Percentiles rank a stretch among this genome's conserved stretches.
These are phyloP conservation scores for Boleophthalmus pectinirostris DNA, from an alignment of 2,113 vertebrate species.

Conservation along the genomic window DNA sequence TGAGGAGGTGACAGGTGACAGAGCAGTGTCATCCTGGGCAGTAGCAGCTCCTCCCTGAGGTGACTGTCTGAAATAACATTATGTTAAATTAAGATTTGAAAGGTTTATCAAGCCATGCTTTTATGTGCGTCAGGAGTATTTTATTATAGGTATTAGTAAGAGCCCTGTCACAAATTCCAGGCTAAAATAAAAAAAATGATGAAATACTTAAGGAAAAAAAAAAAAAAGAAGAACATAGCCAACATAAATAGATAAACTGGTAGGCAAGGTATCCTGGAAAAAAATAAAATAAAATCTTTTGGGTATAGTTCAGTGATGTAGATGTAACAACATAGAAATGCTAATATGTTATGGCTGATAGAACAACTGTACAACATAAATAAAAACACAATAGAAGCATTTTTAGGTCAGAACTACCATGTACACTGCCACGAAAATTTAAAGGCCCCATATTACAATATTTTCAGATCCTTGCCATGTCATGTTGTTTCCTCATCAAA, in stretches of 20 bases:
- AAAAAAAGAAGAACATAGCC: too few species aligned
- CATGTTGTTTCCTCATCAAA: too few species aligned
- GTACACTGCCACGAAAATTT: background rate
- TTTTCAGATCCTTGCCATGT: too few species aligned
- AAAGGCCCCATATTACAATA: background rate
- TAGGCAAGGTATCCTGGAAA: background rate
- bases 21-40: conserved; percentile 46
- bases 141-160: too few species aligned
- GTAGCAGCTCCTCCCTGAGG: conserved; percentile 77
- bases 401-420: background rate
- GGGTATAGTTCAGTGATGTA: too few species aligned
- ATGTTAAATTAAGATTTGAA: background rate
- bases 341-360: background rate
- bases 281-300: too few species aligned
- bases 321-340: too few species aligned
- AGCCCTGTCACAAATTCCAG: too few species aligned
- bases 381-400: background rate
- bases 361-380: background rate
- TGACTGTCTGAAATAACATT: conserved; percentile 54
- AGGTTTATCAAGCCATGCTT: background rate
- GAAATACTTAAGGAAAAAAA: too few species aligned
- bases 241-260: too few species aligned
- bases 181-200: too few species aligned
- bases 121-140: too few species aligned
- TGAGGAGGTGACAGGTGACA: conserved; percentile 45